Evolutionary conservation across 2,888 invertebrate species (phyloP), one percentile per base, ranked within the genome.

Genomic region (Metalampra italica): DNA sequence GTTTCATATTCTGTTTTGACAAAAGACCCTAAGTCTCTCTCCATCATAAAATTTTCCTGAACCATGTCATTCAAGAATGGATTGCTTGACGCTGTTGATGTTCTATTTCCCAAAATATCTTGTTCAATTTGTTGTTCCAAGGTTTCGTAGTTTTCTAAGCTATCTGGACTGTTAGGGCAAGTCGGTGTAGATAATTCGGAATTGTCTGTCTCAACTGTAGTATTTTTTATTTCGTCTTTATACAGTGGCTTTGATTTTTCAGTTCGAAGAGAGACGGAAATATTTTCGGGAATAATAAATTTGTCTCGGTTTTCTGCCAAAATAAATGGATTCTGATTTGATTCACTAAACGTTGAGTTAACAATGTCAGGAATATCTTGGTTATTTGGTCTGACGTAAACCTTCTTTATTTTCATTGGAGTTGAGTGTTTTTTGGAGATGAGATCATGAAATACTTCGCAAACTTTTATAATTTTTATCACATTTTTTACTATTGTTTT

Each of bases 301-400:
- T 79, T 82, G 50, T 82, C 75, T 48, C 72, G 58, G 45, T 67
- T 67, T 49, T 82, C 77, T 38, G 68, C 42, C 50, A 71, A 52
- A 38, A 67, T 54, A 51, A 73, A 79, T 4, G 71, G 59, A 56
- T 73, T 78, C 14, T 57, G 41, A 45, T 69, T 71, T 0, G 60
- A 54, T 34, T 88, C 88, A 45, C 56, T 71, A 12, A 85, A 70
- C 2, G 89, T 89, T 15, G 90, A 90, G 64, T 90, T 89, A 0
- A 90, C 82, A 48, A 90, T 75, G 55, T 90, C 90, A 12, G 90
- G 90, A 48, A 90, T 82, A 38, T 71, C 73, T 64, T 74, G 71
- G 55, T 78, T 71, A 49, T 77, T 71, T 22, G 22, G 47, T 47
- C 52, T 49, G 8, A 53, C 47, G 29, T 57, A 61, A 38, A 39